phyloP scores from a whole-genome alignment of 1,140 invertebrate species.

The Dendroctonus ponderosae region DNA sequence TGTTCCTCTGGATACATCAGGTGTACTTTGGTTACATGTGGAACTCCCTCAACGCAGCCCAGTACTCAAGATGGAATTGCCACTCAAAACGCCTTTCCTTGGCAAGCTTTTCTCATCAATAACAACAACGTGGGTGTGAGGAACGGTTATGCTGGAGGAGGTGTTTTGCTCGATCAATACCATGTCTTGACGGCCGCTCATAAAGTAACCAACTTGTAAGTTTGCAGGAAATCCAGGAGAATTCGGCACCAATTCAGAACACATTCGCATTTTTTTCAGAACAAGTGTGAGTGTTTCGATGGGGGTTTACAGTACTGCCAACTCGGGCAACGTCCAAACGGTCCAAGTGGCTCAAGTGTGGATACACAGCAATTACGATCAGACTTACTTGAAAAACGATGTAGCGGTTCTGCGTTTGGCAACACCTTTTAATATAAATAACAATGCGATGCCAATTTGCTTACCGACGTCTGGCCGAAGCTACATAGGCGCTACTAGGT shows the following conservation, averaged over 20 bases:
- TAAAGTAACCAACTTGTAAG: conserved; percentile 41
- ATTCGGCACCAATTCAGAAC: too few relatives aligned
- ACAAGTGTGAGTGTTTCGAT: conserved; percentile 37
- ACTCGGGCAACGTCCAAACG: conserved; percentile 32
- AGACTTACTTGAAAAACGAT: conserved; percentile 59
- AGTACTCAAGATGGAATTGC: conserved; percentile 37
- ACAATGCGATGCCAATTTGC: conserved; percentile 59
- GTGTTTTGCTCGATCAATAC: conserved; percentile 40
- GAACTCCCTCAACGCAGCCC: conserved; percentile 20
- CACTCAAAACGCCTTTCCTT: conserved; percentile 39
- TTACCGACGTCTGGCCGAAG: conserved; percentile 49
- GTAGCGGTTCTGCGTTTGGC: conserved; percentile 60
- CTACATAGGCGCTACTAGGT: conserved; percentile 30
- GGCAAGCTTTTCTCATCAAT: conserved; percentile 41
- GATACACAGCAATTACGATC: conserved; percentile 58
- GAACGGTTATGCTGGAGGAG: conserved; percentile 42
- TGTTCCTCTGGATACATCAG: conserved; percentile 29
- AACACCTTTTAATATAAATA: conserved; percentile 50
- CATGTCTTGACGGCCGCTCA: conserved; percentile 44
- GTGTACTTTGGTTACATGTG: conserved; percentile 30
- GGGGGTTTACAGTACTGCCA: conserved; percentile 35
- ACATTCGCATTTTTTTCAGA: conserved; percentile 10
- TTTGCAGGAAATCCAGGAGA: background rate
- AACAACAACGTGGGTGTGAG: conserved; percentile 22
- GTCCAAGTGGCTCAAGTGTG: conserved; percentile 31